Base-by-base conservation (phyloP, 1,140 invertebrate species). In the Sitobion miscanthi region DNA sequence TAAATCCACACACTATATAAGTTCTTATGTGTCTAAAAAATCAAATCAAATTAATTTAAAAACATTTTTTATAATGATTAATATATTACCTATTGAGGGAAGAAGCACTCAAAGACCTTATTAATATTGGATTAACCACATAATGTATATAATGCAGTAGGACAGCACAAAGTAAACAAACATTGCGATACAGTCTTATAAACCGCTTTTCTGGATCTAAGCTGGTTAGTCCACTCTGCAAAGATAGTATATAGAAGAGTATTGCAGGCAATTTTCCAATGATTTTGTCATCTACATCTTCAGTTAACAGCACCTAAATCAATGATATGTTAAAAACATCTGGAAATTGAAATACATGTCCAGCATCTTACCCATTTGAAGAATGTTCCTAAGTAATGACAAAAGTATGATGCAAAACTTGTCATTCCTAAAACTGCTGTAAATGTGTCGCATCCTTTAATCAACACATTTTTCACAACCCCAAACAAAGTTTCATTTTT, bases 181-280 rank as follows among this genome's bases (percentile, higher is more conserved):
- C 97, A 95, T 99, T 99, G 45, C 98, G 96, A 95, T 97, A 98
- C 0, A 99, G 95, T 94, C 98, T 96, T 11, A 98, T 96, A 94
- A 99, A 97, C 94, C 98, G 96, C 94, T 98, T 98, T 93, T 99
- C 98, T 23, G 97, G 97, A 94, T 98, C 97, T n/a, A 99, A 95
- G 7, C 97, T 97, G 1, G 98, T 99, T 25, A 99, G 95, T 35
- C 98, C 98, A 2, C 98, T 99, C 95, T 99, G 99, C 77, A 99
- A 95, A 0, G 98, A 98, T 20, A 99, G 95, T 93, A 99, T 97
- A 94, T 99, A 99, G 95, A 99, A 99, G n/a, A 99, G 95, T 93
- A 99, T 98, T 0, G 98, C 98, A 0, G 98, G 98, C 1, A 99
- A 97, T 0, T 98, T 98, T 14, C 98, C 98, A 94, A 98, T 97